These are phyloP conservation scores for Vanessa atalanta DNA, from an alignment of 1,140 invertebrate genomes.

Conservation along the genomic window DNA sequence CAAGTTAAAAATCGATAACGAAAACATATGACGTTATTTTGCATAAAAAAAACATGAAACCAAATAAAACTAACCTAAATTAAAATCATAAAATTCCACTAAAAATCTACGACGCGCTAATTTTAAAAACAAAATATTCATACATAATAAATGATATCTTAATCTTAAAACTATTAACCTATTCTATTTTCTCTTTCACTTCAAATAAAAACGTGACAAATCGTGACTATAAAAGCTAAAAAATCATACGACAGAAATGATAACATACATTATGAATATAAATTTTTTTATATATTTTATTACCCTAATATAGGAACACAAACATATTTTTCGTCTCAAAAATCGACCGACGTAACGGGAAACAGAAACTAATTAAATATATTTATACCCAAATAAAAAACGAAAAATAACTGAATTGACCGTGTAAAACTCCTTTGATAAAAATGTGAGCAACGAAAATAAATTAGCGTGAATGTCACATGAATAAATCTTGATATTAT, in stretches of 20 bases:
- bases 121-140: not conserved
- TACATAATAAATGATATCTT: not conserved
- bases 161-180: not conserved
- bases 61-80: no score
- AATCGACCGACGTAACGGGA: not conserved
- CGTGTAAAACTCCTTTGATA: slow-evolving; percentile 38
- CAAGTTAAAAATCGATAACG: no score
- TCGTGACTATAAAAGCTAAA: not conserved
- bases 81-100: no score
- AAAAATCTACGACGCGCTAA: not conserved
- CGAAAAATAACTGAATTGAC: slow-evolving; percentile 24
- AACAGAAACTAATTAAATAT: slow-evolving; percentile 18
- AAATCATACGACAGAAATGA: not conserved
- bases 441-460: slow-evolving; percentile 42
- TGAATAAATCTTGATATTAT: slow-evolving; percentile 49
- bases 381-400: slow-evolving; percentile 25
- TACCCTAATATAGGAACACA: not conserved
- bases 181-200: not conserved
- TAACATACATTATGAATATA: not conserved
- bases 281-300: not conserved
- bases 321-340: slow-evolving; percentile 7
- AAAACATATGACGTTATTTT: no score
- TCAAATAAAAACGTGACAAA: not conserved
- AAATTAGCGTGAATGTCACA: slow-evolving; percentile 44
- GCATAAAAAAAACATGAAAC: no score